phyloP scores from a whole-genome alignment of 2,113 vertebrate genomes.

The Dasypus novemcinctus region DNA sequence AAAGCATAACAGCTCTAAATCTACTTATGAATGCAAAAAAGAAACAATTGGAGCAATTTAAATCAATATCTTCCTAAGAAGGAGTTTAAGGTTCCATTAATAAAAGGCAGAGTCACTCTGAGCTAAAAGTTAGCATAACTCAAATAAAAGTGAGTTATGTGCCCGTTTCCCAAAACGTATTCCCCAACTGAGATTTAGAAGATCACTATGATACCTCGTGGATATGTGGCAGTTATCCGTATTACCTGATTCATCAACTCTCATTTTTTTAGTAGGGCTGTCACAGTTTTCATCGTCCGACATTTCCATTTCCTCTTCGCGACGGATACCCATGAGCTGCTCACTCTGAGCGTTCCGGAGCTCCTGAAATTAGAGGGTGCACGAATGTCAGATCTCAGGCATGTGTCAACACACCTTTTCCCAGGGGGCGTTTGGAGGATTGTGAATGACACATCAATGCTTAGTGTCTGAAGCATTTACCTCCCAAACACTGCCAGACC shows the following conservation, averaged over 20 bases:
- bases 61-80: conserved; percentile 49
- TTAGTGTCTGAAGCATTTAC: not conserved
- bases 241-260: conserved; percentile 92
- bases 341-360: conserved; percentile 96
- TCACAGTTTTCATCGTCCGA: conserved; percentile 93
- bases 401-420: rapidly evolving
- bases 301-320: conserved; percentile 99
- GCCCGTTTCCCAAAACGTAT: not conserved
- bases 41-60: conserved; percentile 59
- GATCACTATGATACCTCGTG: not conserved
- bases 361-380: conserved; percentile 86
- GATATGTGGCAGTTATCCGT: not conserved
- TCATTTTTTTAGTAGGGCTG: conserved; percentile 89
- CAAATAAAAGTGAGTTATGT: conserved; percentile 68
- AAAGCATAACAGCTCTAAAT: not conserved
- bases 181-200: not conserved
- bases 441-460: not conserved
- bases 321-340: conserved; percentile 95
- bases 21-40: not conserved
- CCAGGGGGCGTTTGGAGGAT: not conserved
- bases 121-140: conserved; percentile 66
- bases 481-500: not conserved
- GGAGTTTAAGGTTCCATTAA: conserved; percentile 65
- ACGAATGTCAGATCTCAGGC: not conserved
- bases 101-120: conserved; percentile 64